phyloP scores from a whole-genome alignment of 2,888 invertebrate genomes.

The Zelleria hepariella region DNA sequence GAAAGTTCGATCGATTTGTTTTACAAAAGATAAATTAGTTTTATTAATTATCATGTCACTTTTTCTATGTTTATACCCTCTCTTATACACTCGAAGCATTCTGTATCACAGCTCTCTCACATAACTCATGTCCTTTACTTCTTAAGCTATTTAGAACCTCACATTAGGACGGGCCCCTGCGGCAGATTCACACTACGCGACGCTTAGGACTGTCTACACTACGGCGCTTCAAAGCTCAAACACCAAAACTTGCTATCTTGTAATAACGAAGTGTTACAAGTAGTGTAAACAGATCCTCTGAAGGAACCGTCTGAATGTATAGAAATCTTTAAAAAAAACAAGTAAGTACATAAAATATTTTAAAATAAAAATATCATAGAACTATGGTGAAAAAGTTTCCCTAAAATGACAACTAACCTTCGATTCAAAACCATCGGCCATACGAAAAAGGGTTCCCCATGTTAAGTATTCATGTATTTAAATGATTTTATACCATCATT shows the following conservation, averaged over 20 bases:
- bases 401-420: slow-evolving; percentile 14
- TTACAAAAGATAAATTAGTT: neutral
- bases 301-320: neutral
- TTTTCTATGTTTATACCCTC: slow-evolving; percentile 21
- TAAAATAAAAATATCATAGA: too few relatives aligned
- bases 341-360: too few relatives aligned
- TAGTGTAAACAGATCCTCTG: slow-evolving; percentile 22
- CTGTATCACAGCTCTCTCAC: slow-evolving; percentile 62
- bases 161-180: slow-evolving; percentile 14
- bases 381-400: slow-evolving; percentile 28
- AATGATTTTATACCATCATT: neutral
- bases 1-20: neutral
- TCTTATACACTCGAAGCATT: slow-evolving; percentile 39
- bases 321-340: neutral
- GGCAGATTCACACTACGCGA: neutral
- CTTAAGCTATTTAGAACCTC: neutral
- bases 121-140: slow-evolving; percentile 17
- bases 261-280: slow-evolving; percentile 36
- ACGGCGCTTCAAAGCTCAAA: neutral
- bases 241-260: too few relatives aligned
- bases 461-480: neutral
- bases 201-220: neutral
- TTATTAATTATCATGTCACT: neutral
- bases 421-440: too few relatives aligned
- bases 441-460: neutral